Percentiles rank a stretch among this genome's conserved stretches.
phyloP scores from a whole-genome alignment of 2,888 invertebrate species.

The Parasteatoda lunata region DNA sequence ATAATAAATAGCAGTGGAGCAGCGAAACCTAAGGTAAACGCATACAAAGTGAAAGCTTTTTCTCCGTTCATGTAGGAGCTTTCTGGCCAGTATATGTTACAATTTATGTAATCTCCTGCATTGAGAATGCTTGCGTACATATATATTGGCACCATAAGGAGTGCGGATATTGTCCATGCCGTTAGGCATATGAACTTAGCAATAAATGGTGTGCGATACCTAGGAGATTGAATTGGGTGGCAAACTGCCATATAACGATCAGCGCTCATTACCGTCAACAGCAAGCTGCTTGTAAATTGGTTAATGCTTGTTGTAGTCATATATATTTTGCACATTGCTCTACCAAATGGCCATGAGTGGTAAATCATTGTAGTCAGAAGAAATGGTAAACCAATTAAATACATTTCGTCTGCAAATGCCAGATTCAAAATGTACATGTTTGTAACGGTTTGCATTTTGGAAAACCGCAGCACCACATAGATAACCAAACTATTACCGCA shows the following conservation, averaged over 20 bases:
- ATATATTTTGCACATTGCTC: conserved; percentile 89
- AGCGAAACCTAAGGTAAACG: conserved; percentile 89
- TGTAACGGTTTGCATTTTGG: conserved; percentile 96
- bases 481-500: conserved; percentile 93
- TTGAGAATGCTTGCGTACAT: conserved; percentile 70
- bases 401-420: conserved; percentile 93
- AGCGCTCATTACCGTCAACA: conserved; percentile 93
- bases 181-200: conserved; percentile 86
- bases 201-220: conserved; percentile 88
- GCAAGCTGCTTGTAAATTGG: conserved; percentile 93
- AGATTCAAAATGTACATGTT: conserved; percentile 93
- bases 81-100: conserved; percentile 71
- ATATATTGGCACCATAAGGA: conserved; percentile 88
- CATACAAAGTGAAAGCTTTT: conserved; percentile 90
- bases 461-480: conserved; percentile 88
- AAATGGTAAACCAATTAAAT: conserved; percentile 92
- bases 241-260: conserved; percentile 95
- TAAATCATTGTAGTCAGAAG: conserved; percentile 87
- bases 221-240: conserved; percentile 91
- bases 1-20: conserved; percentile 88
- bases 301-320: conserved; percentile 94
- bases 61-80: conserved; percentile 77
- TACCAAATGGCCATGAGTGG: conserved; percentile 90
- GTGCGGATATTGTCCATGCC: conserved; percentile 81
- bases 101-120: conserved; percentile 55